Conservation (phyloP, 2,888 invertebrate genomes). For the Caenorhabditis macrosperma region DNA sequence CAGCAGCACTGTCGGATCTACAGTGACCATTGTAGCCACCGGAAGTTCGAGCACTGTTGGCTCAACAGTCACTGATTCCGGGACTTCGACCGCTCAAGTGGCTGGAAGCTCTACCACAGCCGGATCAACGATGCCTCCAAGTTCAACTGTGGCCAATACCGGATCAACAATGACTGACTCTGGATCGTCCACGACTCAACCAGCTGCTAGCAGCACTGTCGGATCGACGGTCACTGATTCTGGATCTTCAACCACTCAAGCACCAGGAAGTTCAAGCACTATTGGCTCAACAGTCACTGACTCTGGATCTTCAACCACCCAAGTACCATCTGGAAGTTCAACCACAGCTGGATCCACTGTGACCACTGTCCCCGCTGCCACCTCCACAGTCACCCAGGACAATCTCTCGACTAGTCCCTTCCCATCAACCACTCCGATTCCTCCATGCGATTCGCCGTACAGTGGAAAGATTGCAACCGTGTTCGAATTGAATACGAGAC, state of each 20-base stretch:
- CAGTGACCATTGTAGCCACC: not conserved
- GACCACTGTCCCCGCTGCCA: not conserved
- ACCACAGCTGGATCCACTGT: not conserved
- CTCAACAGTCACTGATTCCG: too few relatives aligned
- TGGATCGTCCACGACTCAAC: too few relatives aligned
- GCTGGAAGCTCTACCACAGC: too few relatives aligned
- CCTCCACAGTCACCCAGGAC: not conserved
- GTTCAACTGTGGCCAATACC: too few relatives aligned
- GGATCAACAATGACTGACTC: too few relatives aligned
- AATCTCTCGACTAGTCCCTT: not conserved
- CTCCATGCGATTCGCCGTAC: conserved; percentile 21
- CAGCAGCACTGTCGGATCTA: not conserved
- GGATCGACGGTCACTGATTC: not conserved
- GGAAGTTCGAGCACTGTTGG: too few relatives aligned
- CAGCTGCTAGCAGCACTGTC: too few relatives aligned
- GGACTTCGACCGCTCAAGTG: too few relatives aligned
- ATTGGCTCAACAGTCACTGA: not conserved
- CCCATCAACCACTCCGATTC: conserved; percentile 5
- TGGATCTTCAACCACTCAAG: not conserved
- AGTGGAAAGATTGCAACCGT: conserved; percentile 28
- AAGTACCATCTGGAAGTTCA: not conserved
- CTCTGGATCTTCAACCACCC: not conserved
- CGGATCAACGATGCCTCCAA: too few relatives aligned
- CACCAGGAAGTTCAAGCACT: not conserved
- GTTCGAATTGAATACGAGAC: conserved; percentile 14